Conservation (phyloP, 2,797 vertebrate genomes). For the Craterocephalus amniculus region DNA sequence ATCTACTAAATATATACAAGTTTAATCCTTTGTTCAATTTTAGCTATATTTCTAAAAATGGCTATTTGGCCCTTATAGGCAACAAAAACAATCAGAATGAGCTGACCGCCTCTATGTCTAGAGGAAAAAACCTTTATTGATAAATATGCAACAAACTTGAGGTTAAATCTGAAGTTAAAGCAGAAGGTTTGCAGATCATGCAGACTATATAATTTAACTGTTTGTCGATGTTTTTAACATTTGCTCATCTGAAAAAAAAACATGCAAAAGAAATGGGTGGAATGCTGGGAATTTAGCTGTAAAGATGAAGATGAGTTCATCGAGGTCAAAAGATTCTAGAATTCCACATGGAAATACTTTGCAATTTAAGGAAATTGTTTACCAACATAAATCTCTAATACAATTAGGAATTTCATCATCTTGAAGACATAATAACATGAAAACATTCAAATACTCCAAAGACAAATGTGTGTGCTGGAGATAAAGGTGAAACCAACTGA, state of each 20-base stretch:
- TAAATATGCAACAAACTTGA: background rate
- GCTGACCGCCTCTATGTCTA: background rate
- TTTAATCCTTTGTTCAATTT: background rate
- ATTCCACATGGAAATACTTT: background rate
- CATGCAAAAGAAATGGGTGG: background rate
- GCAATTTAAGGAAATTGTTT: background rate
- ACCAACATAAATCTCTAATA: background rate
- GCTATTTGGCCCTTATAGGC: background rate
- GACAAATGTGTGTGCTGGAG: background rate
- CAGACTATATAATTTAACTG: background rate
- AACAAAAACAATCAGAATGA: background rate
- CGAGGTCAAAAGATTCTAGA: background rate
- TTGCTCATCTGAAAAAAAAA: background rate
- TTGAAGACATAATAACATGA: background rate
- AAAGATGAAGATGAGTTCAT: background rate
- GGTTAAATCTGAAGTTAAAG: background rate
- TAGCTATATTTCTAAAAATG: background rate
- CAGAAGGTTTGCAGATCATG: background rate
- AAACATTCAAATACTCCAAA: background rate
- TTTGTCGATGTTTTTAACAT: background rate
- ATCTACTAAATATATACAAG: too few relatives aligned
- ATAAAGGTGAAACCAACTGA: background rate
- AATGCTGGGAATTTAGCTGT: background rate
- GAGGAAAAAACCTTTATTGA: background rate
- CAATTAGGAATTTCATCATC: background rate